These are phyloP conservation scores for Athene cunicularia DNA, from an alignment of 2,113 vertebrate species.

Conservation along the genomic window DNA sequence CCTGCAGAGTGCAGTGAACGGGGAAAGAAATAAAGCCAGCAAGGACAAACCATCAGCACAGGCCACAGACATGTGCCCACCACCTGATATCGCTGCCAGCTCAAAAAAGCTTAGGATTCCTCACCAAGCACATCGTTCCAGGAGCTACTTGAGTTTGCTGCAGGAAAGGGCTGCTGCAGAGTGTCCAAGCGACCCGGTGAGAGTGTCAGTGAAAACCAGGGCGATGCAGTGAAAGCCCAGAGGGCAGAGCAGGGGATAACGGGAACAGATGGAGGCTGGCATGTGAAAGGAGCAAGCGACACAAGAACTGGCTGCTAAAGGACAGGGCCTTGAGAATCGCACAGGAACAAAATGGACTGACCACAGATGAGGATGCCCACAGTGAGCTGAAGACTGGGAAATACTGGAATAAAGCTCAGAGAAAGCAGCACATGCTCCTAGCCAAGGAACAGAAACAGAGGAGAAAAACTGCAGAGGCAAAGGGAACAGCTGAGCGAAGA, in stretches of 20 bases:
- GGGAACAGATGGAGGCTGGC: neutral
- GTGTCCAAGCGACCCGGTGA: neutral
- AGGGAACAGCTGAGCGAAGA: neutral
- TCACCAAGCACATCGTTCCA: neutral
- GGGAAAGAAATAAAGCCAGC: neutral
- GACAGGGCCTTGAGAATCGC: constrained; percentile 73
- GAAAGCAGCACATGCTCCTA: constrained; percentile 72
- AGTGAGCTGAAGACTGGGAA: constrained; percentile 72
- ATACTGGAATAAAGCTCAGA: constrained; percentile 78
- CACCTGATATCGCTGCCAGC: neutral
- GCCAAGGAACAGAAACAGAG: constrained; percentile 71
- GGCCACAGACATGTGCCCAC: neutral
- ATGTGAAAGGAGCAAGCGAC: neutral
- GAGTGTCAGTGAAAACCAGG: neutral
- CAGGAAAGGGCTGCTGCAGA: neutral
- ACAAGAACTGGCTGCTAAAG: constrained; percentile 73
- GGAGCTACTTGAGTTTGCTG: neutral
- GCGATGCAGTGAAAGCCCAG: neutral
- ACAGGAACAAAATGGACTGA: constrained; percentile 75
- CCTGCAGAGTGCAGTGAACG: accelerated
- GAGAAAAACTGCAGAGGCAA: neutral
- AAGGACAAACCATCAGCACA: neutral
- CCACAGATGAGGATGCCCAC: constrained; percentile 76
- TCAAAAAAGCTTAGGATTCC: neutral
- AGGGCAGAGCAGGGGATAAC: neutral